A percentile compares a stretch with the other conserved stretches of the same genome.
Evolutionary conservation across 2,113 vertebrate species (phyloP).

Genomic region (Corythoichthys intestinalis): DNA sequence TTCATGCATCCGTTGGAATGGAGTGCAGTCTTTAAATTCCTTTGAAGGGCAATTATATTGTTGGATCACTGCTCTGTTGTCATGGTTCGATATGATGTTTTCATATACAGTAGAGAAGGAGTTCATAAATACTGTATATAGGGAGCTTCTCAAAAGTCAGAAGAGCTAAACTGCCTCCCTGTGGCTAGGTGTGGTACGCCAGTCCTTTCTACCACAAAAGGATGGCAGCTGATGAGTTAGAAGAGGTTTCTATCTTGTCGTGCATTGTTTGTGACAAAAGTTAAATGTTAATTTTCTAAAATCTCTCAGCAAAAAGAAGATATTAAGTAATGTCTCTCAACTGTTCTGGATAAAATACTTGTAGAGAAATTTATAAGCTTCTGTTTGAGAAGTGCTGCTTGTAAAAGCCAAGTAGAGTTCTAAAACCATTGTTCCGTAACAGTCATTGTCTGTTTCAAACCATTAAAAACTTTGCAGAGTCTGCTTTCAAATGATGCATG

Average conservation of each 20-base stretch:
- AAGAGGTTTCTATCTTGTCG: background rate
- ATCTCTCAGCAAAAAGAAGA: background rate
- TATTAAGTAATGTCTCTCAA: background rate
- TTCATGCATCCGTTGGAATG: background rate
- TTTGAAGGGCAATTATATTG: background rate
- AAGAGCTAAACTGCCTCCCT: slow-evolving; percentile 6
- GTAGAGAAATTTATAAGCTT: background rate
- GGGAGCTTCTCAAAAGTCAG: background rate
- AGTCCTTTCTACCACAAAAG: background rate
- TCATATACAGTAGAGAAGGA: background rate
- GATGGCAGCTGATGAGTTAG: background rate
- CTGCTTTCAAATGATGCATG: slow-evolving; percentile 1
- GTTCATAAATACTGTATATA: background rate
- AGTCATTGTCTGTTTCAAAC: background rate
- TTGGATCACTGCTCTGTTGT: background rate
- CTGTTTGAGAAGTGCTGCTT: background rate
- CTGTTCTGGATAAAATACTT: background rate
- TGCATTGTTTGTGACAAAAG: background rate
- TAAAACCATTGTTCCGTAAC: slow-evolving; percentile 4
- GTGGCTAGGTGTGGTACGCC: background rate
- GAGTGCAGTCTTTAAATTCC: background rate
- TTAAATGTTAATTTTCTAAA: background rate
- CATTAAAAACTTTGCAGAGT: background rate
- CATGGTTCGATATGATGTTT: background rate
- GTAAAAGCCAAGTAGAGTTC: background rate